Base-by-base conservation (phyloP, 2,113 vertebrate species). In the Corythaixoides concolor region DNA sequence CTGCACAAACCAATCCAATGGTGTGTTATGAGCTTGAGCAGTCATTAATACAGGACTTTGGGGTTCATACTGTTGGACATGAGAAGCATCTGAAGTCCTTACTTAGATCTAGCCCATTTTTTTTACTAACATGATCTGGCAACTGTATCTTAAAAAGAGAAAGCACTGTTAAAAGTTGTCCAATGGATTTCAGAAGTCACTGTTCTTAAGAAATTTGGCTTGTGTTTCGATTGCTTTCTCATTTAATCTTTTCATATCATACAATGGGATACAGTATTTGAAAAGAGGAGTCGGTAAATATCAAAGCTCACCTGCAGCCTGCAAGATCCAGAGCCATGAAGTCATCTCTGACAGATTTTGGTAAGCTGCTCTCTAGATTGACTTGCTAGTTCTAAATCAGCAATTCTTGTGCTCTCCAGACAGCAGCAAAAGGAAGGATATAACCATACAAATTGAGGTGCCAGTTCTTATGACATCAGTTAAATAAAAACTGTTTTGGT, bases 51-150 rank as follows among this genome's bases (percentile, higher is more conserved):
- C 1, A 1, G 60, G 76, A 26, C 47, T 70, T 93, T 70, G 41
- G 32, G 9, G 12, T n/a, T 92, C 17, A 23, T 87, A 19, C 16
- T 52, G 78, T 23, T 41, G 53, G 53, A 68, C 10, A 8, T 26
- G 47, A 23, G 12, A 92, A 92, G 49, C 72, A 45, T 89, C 80
- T 94, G 88, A 96, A 96, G 95, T 96, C 94, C 93, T 96, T 96
- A 53, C 63, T 96, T 95, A 88, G 77, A 96, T 96, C 91, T 95
- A 96, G 77, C 93, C 81, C 66, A 15, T 85, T 91, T 81, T 95
- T 88, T 41, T 41, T 88, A 39, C 30, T 85, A 88, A 76, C 24
- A 55, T 32, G 47, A 55, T 76, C 59, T 90, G 35, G 43, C 59
- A 88, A 53, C 19, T 41, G 27, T 45, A 49, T 68, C 67, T 92